Percentiles rank a stretch among this genome's conserved stretches.
Evolutionary conservation across 2,113 vertebrate species (phyloP).

Genomic region (Lampris megalopsis): DNA sequence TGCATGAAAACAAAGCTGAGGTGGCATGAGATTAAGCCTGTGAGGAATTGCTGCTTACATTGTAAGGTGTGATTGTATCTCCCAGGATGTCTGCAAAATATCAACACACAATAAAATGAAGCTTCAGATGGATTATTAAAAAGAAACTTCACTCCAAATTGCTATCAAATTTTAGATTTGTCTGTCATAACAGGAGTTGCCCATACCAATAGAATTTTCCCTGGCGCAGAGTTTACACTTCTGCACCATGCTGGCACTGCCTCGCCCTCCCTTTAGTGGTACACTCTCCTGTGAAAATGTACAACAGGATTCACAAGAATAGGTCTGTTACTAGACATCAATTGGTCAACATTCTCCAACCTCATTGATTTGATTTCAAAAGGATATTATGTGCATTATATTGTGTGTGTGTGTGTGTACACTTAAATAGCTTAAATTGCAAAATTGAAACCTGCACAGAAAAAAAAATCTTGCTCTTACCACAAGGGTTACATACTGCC

Average conservation of each 20-base stretch:
- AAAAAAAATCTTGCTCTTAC: conserved; percentile 72
- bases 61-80: conserved; percentile 91
- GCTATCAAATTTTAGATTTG: neutral
- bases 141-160: neutral
- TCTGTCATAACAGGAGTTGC: neutral
- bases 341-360: neutral
- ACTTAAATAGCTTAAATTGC: too few species aligned
- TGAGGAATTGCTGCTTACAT: conserved; percentile 86
- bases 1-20: neutral
- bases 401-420: neutral
- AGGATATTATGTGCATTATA: too few species aligned
- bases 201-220: conserved; percentile 94
- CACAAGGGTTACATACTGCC: conserved; percentile 93
- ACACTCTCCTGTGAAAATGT: conserved; percentile 86
- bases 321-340: neutral
- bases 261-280: conserved; percentile 93
- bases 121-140: neutral
- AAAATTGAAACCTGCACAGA: neutral
- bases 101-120: neutral
- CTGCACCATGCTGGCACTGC: conserved; percentile 96
- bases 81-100: conserved; percentile 89
- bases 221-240: conserved; percentile 97
- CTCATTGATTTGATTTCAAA: too few species aligned
- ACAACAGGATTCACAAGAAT: neutral
- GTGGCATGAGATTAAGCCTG: neutral